Evolutionary conservation across 2,113 vertebrate species (phyloP).

Genomic region (Phylloscopus trochiloides): DNA sequence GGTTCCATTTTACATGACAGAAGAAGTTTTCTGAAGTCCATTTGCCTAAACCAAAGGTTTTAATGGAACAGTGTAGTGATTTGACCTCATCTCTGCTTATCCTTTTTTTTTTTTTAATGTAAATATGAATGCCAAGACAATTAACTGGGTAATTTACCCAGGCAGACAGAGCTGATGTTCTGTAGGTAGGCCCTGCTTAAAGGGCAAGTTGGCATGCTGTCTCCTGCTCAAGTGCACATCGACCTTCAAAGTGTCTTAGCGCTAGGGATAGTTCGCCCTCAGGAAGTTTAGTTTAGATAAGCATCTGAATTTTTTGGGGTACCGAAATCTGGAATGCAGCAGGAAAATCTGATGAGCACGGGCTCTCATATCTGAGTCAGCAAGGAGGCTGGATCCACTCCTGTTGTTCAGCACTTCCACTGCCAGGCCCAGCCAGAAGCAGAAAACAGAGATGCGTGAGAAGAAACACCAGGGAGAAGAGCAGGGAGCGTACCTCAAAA

Average conservation of each 20-base stretch:
- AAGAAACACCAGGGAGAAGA: background rate
- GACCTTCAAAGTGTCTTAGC: background rate
- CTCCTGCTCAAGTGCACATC: background rate
- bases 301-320: background rate
- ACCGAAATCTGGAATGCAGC: background rate
- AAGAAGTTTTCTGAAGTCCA: background rate
- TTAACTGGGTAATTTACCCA: background rate
- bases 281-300: constrained; percentile 48
- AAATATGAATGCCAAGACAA: background rate
- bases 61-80: background rate
- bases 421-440: background rate
- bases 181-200: background rate
- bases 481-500: background rate
- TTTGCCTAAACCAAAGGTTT: constrained; percentile 3
- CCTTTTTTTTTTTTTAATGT: background rate
- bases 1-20: background rate
- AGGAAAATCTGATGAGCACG: background rate
- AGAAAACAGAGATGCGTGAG: background rate
- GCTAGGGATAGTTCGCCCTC: background rate
- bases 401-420: constrained; percentile 21
- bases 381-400: background rate
- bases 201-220: background rate
- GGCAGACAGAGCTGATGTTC: background rate
- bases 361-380: constrained; percentile 31
- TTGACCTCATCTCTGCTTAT: background rate